Percentiles rank a stretch among this genome's conserved stretches.
These are phyloP conservation scores for Ivindomyrus marchei DNA, from an alignment of 2,113 vertebrate species.

Conservation along the genomic window DNA sequence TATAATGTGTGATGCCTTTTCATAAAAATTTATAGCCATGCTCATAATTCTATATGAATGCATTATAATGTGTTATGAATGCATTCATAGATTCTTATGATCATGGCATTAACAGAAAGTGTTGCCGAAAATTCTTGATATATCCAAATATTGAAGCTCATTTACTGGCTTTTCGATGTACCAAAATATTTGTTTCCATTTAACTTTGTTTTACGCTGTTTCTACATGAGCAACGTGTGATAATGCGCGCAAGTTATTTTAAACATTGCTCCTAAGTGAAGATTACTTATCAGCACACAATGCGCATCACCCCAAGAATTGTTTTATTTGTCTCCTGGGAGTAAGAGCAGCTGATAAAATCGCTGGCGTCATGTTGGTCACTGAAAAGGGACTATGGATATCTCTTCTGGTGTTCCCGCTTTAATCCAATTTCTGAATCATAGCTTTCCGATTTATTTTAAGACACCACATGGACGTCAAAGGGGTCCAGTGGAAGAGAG, in stretches of 20 bases:
- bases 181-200: neutral
- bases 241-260: neutral
- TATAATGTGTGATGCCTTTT: neutral
- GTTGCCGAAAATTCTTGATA: neutral
- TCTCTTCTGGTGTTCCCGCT: neutral
- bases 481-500: constrained; percentile 35
- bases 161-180: neutral
- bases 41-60: neutral
- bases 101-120: neutral
- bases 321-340: neutral
- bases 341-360: neutral
- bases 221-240: neutral
- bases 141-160: neutral
- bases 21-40: neutral
- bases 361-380: neutral
- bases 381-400: neutral
- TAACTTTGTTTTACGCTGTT: neutral
- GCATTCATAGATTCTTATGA: neutral
- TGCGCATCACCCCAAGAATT: neutral
- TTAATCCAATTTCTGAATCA: constrained; percentile 11
- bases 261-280: neutral
- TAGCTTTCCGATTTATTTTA: constrained; percentile 17
- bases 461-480: constrained; percentile 11
- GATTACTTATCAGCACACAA: neutral
- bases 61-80: neutral